phyloP scores from a whole-genome alignment of 2,797 vertebrate genomes.

The Melanotaenia boesemani region DNA sequence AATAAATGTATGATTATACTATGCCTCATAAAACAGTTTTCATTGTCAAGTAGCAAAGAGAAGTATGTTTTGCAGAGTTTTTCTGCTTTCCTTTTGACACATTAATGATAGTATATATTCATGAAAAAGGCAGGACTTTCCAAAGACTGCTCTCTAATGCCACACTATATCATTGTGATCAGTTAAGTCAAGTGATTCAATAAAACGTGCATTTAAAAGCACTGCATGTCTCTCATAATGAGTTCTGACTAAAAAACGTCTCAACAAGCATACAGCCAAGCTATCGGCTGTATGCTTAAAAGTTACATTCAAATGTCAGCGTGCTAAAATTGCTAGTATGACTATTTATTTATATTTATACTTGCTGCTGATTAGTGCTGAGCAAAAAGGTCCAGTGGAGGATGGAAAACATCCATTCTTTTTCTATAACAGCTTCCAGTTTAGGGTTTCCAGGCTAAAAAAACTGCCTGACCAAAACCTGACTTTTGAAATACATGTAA shows the following conservation, averaged over 20 bases:
- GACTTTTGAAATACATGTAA: too few species aligned
- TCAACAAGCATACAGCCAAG: neutral
- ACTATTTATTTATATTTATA: neutral
- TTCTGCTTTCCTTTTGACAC: constrained; percentile 3
- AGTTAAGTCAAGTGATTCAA: neutral
- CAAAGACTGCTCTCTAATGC: constrained; percentile 9
- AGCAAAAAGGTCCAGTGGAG: neutral
- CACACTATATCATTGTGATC: neutral
- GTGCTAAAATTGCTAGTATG: neutral
- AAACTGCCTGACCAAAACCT: too few species aligned
- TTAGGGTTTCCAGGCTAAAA: too few species aligned
- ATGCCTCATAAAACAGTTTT: constrained; percentile 22
- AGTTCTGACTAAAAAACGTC: constrained; percentile 5
- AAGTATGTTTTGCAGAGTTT: constrained; percentile 6
- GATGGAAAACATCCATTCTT: neutral
- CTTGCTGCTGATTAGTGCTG: neutral
- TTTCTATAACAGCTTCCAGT: too few species aligned
- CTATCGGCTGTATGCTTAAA: neutral
- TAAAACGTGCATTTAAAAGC: constrained; percentile 8
- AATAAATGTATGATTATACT: neutral
- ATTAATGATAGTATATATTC: constrained; percentile 11
- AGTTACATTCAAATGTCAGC: neutral
- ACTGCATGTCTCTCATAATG: neutral
- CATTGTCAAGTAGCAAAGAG: constrained; percentile 33
- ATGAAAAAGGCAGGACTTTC: constrained; percentile 25